Evolutionary conservation across 2,113 vertebrate genomes (phyloP), one percentile per base, ranked within the genome.

Genomic region (Malurus melanocephalus): DNA sequence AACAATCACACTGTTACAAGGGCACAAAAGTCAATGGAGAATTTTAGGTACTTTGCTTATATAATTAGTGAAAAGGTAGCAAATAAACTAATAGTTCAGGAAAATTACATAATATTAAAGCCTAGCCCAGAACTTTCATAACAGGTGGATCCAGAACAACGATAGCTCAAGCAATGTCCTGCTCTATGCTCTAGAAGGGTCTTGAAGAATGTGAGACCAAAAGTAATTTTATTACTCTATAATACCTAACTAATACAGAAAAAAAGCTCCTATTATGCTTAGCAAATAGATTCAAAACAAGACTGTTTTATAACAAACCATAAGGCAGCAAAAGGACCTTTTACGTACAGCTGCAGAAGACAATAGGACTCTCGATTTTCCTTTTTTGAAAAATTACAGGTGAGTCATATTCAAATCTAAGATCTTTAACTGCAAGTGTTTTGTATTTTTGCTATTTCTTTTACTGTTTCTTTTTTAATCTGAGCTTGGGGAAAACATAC

Each of bases 291-390:
- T 53, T 62, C 13, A 66, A 85, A 76, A 46, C 6, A 65, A 22
- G 21, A 69, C 6, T 0, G 0, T 49, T 76, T 73, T 52, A 19
- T 27, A 59, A 18, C 9, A 32, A 27, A 12, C 11, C 10, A 6
- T 17, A 71, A 43, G 24, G 72, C 1, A 78, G 7, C 3, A 71
- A 51, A 80, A 64, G 8, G 12, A 81, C 7, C 5, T 69, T 57
- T 57, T 3, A 22, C 1, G 2, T 46, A 69, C 5, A 55, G 21
- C 4, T 74, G 19, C 17, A 71, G 78, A 84, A 69, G 10, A 74
- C 5, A 55, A 22, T 24, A 38, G 8, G 35, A 74, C 7, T 46
- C 20, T 23, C 2, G 1, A 64, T 19, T 74, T 3, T 86, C 20
- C 22, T 60, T 65, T 65, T 92, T 69, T 71, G 13, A 75, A 85